A percentile compares a stretch with the other conserved stretches of the same genome.
phyloP scores from a whole-genome alignment of 2,113 vertebrate genomes.

The Lontra canadensis region DNA sequence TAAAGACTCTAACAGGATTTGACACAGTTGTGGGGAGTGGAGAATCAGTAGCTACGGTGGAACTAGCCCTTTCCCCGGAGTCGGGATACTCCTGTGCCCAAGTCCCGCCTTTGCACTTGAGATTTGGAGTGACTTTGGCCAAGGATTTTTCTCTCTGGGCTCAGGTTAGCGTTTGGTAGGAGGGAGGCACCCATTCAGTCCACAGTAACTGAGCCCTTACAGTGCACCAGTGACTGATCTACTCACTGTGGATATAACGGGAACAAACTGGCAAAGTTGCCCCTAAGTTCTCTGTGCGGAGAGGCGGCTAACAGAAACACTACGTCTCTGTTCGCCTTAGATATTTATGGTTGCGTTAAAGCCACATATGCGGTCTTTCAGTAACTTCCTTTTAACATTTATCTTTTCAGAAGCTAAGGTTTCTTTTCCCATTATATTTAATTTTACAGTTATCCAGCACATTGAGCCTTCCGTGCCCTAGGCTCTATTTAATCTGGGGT shows the following conservation, averaged over 20 bases:
- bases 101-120: neutral
- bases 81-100: too few species aligned
- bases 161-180: neutral
- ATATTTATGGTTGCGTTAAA: neutral
- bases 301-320: neutral
- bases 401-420: neutral
- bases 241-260: neutral
- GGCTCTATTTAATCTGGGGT: neutral
- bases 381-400: neutral
- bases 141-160: neutral
- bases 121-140: too few species aligned
- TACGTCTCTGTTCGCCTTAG: neutral
- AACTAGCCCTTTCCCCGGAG: neutral
- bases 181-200: too few species aligned
- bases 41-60: fast-evolving
- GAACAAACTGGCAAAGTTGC: too few species aligned
- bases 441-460: neutral
- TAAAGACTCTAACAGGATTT: neutral
- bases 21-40: neutral
- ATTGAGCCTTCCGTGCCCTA: neutral
- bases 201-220: neutral
- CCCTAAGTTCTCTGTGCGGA: neutral
- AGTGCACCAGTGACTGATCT: neutral
- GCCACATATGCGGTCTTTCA: neutral
- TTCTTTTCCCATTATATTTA: neutral